Base-by-base conservation (phyloP, 2,888 invertebrate species). In the Deilephila elpenor region DNA sequence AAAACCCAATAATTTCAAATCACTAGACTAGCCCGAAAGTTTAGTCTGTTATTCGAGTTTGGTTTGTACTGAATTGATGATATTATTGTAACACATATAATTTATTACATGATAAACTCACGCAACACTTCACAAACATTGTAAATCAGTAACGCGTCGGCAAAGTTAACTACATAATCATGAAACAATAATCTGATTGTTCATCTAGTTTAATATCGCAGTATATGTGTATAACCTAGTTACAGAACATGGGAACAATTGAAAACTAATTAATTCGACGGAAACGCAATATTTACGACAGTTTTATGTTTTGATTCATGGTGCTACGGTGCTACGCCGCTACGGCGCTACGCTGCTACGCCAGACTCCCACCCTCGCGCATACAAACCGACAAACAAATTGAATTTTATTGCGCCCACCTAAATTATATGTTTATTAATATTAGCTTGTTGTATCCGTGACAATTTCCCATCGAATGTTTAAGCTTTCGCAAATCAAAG, bases 231-330 rank as follows among this genome's bases (percentile, higher is more conserved):
- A 67, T 67, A 67, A 67, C 67, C 44, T 67, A 67, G 67, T 67
- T 67, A 17, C 34, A 62, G n/a, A 34, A 37, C 44, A 51, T 20
- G 51, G 44, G 25, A 67, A 67, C 67, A 67, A 67, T 67, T 67
- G 67, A 67, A 51, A 67, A 67, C 51, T 67, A 67, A 67, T 67
- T 67, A 67, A 67, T 67, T 67, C 67, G 44, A 20, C 67, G 67
- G 67, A 67, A 67, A 67, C 67, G 67, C 67, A 51, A 67, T 67
- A 67, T 67, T 67, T 67, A 67, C 67, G 67, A 67, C 67, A 67
- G 44, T 67, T 67, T 67, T 67, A 51, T 67, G 51, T 67, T 67
- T 67, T 67, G 67, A 67, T 67, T 67, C 67, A 67, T 67, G 51
- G 67, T 51, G 51, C 67, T 67, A 67, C 44, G 64, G 20, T 20